A percentile compares a stretch with the other conserved stretches of the same genome.
Conservation (phyloP, 1,140 invertebrate species). For the Zaprionus gabonicus region DNA sequence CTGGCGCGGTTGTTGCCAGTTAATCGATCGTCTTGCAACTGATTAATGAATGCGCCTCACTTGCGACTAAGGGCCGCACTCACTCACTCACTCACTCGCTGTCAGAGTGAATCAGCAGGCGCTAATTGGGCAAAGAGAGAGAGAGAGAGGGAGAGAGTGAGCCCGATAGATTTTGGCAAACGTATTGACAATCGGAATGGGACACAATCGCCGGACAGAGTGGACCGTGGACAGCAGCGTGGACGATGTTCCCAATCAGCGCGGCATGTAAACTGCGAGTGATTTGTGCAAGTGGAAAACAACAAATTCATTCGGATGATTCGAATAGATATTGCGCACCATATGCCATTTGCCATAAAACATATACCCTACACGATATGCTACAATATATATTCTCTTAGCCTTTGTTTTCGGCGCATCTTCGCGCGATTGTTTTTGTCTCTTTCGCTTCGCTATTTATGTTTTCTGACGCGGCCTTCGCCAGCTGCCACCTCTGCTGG, state of each 20-base stretch:
- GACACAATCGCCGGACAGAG: slow-evolving; percentile 33
- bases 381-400: slow-evolving; percentile 6
- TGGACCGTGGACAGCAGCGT: not conserved
- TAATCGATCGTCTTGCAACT: slow-evolving; percentile 84
- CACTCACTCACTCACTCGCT: slow-evolving; percentile 14
- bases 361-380: not conserved
- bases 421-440: slow-evolving; percentile 28
- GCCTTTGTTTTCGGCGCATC: slow-evolving; percentile 16
- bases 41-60: slow-evolving; percentile 71
- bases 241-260: slow-evolving; percentile 48
- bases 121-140: slow-evolving; percentile 56
- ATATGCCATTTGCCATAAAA: not conserved
- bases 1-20: slow-evolving; percentile 66
- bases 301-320: not conserved
- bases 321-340: not conserved
- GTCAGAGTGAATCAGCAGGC: slow-evolving; percentile 51
- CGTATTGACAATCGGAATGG: slow-evolving; percentile 47
- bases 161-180: slow-evolving; percentile 38
- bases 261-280: slow-evolving; percentile 45
- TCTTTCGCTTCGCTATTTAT: slow-evolving; percentile 29
- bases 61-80: slow-evolving; percentile 50
- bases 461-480: slow-evolving; percentile 38
- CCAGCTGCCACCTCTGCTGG: not conserved
- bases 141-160: slow-evolving; percentile 13
- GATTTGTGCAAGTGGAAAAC: slow-evolving; percentile 18